Conservation (phyloP, 2,888 invertebrate genomes). For the Drosophila leonis region DNA sequence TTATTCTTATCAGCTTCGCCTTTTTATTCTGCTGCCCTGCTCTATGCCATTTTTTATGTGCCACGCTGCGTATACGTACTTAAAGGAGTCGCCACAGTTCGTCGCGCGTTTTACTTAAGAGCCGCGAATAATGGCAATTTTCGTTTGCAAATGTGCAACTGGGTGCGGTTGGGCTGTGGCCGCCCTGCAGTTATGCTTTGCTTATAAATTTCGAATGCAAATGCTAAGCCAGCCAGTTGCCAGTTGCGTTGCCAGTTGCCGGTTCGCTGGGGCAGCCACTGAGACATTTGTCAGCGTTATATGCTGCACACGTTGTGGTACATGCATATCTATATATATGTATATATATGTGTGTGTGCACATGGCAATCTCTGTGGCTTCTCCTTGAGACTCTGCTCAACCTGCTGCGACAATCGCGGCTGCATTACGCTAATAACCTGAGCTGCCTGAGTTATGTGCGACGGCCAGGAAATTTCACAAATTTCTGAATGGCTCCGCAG, state of each 20-base stretch:
- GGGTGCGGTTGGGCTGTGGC: slow-evolving; percentile 7
- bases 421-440: slow-evolving; percentile 80
- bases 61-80: slow-evolving; percentile 21
- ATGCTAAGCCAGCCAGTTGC: slow-evolving; percentile 63
- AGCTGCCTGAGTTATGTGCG: slow-evolving; percentile 71
- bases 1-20: slow-evolving; percentile 5
- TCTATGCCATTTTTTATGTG: slow-evolving; percentile 13
- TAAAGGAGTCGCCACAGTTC: neutral
- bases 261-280: slow-evolving; percentile 47
- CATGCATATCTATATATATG: neutral
- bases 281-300: slow-evolving; percentile 77
- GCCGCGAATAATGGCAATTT: slow-evolving; percentile 67
- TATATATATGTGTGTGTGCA: slow-evolving; percentile 49
- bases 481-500: slow-evolving; percentile 33
- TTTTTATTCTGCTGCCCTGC: neutral
- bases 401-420: slow-evolving; percentile 67
- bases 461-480: slow-evolving; percentile 36
- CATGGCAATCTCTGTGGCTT: slow-evolving; percentile 67
- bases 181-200: slow-evolving; percentile 64
- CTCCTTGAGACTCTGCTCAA: slow-evolving; percentile 27
- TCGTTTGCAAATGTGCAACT: slow-evolving; percentile 59
- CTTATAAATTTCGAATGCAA: slow-evolving; percentile 80
- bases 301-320: slow-evolving; percentile 74
- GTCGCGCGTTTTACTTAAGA: slow-evolving; percentile 45
- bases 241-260: slow-evolving; percentile 29